Conservation (phyloP, 1,140 invertebrate species). For the Drosophila kepulauana region DNA sequence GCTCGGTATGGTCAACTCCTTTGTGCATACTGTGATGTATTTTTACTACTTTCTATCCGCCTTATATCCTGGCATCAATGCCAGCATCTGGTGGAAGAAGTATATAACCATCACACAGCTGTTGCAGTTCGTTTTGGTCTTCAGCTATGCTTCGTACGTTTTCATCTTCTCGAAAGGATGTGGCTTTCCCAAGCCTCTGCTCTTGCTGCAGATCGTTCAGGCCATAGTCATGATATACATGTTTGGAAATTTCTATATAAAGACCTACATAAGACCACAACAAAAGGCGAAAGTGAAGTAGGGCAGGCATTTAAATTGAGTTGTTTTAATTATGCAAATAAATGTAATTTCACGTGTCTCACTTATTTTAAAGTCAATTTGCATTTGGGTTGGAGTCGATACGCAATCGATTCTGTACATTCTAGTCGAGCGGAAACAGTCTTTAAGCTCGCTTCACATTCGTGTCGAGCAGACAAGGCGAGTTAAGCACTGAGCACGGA, state of each 20-base stretch:
- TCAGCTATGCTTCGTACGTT: conserved; percentile 88
- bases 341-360: conserved; percentile 16
- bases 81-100: conserved; percentile 93
- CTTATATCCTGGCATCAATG: conserved; percentile 87
- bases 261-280: conserved; percentile 69
- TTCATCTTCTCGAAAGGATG: conserved; percentile 89
- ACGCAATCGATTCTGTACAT: too few relatives aligned
- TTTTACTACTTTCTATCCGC: conserved; percentile 90
- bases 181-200: conserved; percentile 88
- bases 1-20: conserved; percentile 90
- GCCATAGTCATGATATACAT: conserved; percentile 91
- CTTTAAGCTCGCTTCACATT: background rate
- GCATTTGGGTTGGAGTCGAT: conserved; percentile 4
- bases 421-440: too few relatives aligned
- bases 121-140: conserved; percentile 90
- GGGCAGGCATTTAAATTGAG: background rate
- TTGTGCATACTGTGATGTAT: conserved; percentile 93
- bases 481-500: conserved; percentile 1
- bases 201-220: conserved; percentile 87
- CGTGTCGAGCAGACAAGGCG: background rate
- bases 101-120: conserved; percentile 93
- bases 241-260: conserved; percentile 92
- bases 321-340: conserved; percentile 33
- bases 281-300: background rate
- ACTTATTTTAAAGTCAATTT: conserved; percentile 6